phyloP scores from a whole-genome alignment of 2,888 invertebrate genomes.

The Tinea semifulvella region DNA sequence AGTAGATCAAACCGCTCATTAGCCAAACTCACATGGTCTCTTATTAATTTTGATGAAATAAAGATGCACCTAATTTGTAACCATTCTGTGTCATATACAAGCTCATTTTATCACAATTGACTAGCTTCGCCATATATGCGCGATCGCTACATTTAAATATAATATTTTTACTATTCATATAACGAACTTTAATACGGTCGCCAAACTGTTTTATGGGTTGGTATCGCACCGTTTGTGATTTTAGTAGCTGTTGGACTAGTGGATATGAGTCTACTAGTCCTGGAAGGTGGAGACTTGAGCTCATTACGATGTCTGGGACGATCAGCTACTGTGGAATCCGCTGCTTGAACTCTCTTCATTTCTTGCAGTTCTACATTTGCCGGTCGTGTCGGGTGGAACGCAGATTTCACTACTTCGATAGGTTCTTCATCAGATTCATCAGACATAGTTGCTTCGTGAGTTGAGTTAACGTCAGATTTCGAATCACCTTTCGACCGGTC shows the following conservation, averaged over 20 bases:
- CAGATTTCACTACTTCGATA: slow-evolving; percentile 79
- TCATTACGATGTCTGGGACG: slow-evolving; percentile 57
- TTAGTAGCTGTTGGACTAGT: slow-evolving; percentile 67
- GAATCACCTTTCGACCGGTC: slow-evolving; percentile 63
- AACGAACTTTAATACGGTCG: slow-evolving; percentile 71
- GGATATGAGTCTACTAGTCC: slow-evolving; percentile 50
- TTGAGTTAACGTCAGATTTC: slow-evolving; percentile 70
- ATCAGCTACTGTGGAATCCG: slow-evolving; percentile 68
- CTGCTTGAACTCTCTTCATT: slow-evolving; percentile 63
- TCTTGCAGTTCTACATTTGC: slow-evolving; percentile 66
- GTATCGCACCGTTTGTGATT: slow-evolving; percentile 61
- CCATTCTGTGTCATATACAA: slow-evolving; percentile 45
- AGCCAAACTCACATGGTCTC: neutral
- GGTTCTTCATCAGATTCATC: slow-evolving; percentile 76
- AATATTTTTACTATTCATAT: neutral
- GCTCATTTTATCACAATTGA: slow-evolving; percentile 65
- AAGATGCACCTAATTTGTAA: neutral
- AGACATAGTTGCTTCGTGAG: slow-evolving; percentile 68
- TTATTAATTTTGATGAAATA: neutral
- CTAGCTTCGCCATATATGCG: slow-evolving; percentile 29
- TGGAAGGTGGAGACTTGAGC: slow-evolving; percentile 69
- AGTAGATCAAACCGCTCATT: too few species aligned
- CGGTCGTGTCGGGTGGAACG: slow-evolving; percentile 74
- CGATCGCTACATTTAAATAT: slow-evolving; percentile 11
- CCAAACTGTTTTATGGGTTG: slow-evolving; percentile 76